Evolutionary conservation across 1,140 invertebrate genomes (phyloP), one percentile per base, ranked within the genome.

Genomic region (Rhysida immarginata): DNA sequence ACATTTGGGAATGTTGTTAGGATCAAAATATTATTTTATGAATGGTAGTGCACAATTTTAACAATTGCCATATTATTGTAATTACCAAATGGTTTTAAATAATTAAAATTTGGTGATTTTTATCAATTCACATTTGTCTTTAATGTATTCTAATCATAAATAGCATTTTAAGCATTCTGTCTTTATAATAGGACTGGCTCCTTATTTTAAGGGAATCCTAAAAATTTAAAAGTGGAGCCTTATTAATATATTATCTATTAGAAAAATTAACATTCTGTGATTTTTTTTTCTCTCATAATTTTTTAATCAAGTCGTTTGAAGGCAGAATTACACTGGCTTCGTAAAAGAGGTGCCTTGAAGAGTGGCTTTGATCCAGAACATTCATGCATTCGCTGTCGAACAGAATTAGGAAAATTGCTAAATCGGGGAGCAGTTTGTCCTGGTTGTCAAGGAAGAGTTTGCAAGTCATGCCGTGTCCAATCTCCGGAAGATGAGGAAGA

Each of bases 371-470:
- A 54, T 21, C 53, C 46, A 16, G 59, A 64, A 68, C 74, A 79
- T 56, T 74, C 76, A 61, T 86, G 83, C 66, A 77, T 79, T 14
- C 74, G 82, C 66, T 86, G 84, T 68, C 71, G 77, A 51, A 73
- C 75, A 29, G 79, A 81, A 63, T 72, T 86, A 59, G 84, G 83
- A 43, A 74, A 81, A 58, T 80, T 86, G 61, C 79, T 84, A 61
- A 86, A 85, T 70, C 75, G 82, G 29, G 83, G 83, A 2, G 81
- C 82, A 13, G 67, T 75, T 45, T 86, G 84, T 66, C 74, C 76
- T 49, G 72, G 77, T 5, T 86, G 84, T 69, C 74, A 78, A 59
- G 72, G 80, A 64, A 74, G 79, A 60, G 82, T 85, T 26, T 85
- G 83, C 71, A 82, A 84, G 67, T 76, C 76, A 62, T 85, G 84